phyloP scores from a whole-genome alignment of 1,140 invertebrate genomes.

The Halotydeus destructor region DNA sequence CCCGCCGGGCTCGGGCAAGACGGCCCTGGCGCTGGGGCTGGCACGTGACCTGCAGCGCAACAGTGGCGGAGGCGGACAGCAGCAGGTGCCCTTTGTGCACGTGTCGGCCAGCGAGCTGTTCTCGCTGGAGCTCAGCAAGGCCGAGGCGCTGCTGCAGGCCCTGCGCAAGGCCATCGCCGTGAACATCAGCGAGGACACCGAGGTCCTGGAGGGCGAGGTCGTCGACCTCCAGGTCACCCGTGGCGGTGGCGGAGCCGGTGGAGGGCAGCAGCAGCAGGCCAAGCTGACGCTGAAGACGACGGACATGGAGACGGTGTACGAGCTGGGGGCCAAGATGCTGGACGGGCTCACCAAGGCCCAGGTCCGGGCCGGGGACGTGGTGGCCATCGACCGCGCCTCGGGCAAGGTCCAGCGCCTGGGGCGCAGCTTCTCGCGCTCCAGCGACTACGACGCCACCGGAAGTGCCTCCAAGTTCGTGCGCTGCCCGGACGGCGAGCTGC shows the following conservation, averaged over 20 bases:
- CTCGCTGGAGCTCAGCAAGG: conserved; percentile 96
- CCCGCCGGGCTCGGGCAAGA: conserved; percentile 92
- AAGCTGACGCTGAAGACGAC: conserved; percentile 94
- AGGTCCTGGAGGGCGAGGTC: conserved; percentile 97
- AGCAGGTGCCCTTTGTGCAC: conserved; percentile 90
- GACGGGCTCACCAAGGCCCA: conserved; percentile 93
- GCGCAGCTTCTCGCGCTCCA: conserved; percentile 75
- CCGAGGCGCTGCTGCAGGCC: conserved; percentile 89
- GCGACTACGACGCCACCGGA: conserved; percentile 94
- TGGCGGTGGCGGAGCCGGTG: conserved; percentile 54
- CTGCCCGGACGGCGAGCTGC: conserved; percentile 92
- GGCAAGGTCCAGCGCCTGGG: conserved; percentile 90
- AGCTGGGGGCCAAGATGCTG: conserved; percentile 95
- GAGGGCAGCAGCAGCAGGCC: conserved; percentile 62
- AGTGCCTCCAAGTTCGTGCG: conserved; percentile 76
- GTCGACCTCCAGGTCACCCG: conserved; percentile 91
- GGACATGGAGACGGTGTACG: conserved; percentile 99
- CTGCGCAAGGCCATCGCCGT: conserved; percentile 94
- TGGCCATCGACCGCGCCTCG: conserved; percentile 92
- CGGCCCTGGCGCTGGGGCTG: conserved; percentile 86
- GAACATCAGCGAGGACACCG: conserved; percentile 91
- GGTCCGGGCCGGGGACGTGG: conserved; percentile 57
- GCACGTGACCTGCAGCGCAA: conserved; percentile 82
- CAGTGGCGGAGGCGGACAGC: too few species aligned
- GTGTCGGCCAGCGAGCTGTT: conserved; percentile 97